Evolutionary conservation across 2,113 vertebrate species (phyloP).

Genomic region (Syngnathoides biaculeatus): DNA sequence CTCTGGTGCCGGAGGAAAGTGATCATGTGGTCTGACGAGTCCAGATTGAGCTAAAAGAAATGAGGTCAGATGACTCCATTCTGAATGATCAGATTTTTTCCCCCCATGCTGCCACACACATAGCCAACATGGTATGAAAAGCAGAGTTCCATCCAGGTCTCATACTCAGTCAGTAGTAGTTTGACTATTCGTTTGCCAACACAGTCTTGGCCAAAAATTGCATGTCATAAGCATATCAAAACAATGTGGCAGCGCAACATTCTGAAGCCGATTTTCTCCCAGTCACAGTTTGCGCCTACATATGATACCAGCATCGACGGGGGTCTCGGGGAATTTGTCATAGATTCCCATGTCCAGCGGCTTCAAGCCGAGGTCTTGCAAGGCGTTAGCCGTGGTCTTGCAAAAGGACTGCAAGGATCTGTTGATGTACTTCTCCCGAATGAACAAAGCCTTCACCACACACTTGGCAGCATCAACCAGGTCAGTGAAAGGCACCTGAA

Average conservation of each 20-base stretch:
- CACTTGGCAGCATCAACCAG: slow-evolving; percentile 92
- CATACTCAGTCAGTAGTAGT: background rate
- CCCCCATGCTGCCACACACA: background rate
- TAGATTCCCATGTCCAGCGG: slow-evolving; percentile 74
- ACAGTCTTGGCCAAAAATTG: too few relatives aligned
- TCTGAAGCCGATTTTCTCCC: background rate
- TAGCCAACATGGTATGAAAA: background rate
- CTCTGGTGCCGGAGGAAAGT: background rate
- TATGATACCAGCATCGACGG: slow-evolving; percentile 80
- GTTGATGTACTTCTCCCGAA: slow-evolving; percentile 92
- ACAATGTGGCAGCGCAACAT: background rate
- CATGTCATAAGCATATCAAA: background rate
- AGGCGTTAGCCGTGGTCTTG: slow-evolving; percentile 80
- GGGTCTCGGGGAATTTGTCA: slow-evolving; percentile 80
- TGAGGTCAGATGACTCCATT: background rate
- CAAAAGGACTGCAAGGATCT: slow-evolving; percentile 85
- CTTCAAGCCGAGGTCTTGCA: slow-evolving; percentile 83
- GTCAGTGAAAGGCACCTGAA: slow-evolving; percentile 92
- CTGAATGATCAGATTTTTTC: background rate
- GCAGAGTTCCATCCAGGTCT: background rate
- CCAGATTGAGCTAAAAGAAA: background rate
- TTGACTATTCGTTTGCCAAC: too few relatives aligned
- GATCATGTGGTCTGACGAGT: background rate
- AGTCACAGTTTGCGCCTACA: slow-evolving; percentile 9
- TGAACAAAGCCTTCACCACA: slow-evolving; percentile 88